Base-by-base conservation (phyloP, 2,797 vertebrate genomes). In the Dendrocincla fuliginosa region DNA sequence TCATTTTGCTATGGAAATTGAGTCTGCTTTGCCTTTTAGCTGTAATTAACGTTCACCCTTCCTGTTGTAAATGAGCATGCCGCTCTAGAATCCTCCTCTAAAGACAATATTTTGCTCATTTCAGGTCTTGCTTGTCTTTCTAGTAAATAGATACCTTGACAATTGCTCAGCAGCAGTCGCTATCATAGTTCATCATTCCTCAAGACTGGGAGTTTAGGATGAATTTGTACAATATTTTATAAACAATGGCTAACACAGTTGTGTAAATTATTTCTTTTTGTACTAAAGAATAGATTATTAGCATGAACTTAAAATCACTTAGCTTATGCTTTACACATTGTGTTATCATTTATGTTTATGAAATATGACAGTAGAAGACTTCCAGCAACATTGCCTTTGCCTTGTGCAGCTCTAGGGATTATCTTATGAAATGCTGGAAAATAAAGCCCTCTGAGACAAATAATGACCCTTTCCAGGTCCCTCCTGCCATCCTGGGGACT, bases 171-270 rank as follows among this genome's bases (percentile, higher is more conserved):
- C 28, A 7, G 44, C 85, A 63, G 65, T n/a, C 3, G 3, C 10
- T 78, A 61, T 49, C 70, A 27, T 10, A 75, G 65, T 41, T 94
- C 93, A 92, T 78, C 41, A 47, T 90, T 96, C 63, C 41, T 91
- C 84, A 81, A 41, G 80, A 56, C 55, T 46, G 30, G 68, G 59
- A 71, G 16, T 88, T 95, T 61, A 60, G 81, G 90, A 94, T 92
- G 55, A 83, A 91, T 89, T 74, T 84, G 13, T 63, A 33, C 39
- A 42, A 60, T 94, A 93, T 90, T 96, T 94, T 67, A 88, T 32
- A 91, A 95, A 93, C 17, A 95, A 89, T 44, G 82, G 39, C 64
- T 90, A 60, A 94, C 3, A 15, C 47, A 82, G 73, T 92, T 96
- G 89, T 78, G 65, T 65, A 93, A 93, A 90, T 92, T 3, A 50